phyloP scores from a whole-genome alignment of 2,113 vertebrate species.

The Sylvicapra grimmia region DNA sequence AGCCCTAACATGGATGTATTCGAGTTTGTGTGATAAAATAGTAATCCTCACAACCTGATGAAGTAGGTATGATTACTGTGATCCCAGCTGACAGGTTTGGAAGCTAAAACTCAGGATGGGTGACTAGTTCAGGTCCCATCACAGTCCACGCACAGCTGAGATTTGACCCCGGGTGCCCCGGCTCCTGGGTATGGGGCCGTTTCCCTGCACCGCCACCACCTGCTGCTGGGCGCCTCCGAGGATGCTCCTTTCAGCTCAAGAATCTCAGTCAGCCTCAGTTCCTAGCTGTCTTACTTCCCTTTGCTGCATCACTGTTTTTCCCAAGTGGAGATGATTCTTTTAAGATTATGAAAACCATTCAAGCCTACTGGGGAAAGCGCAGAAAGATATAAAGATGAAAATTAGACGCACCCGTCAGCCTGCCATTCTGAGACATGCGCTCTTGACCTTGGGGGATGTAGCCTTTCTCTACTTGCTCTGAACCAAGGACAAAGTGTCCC shows the following conservation, averaged over 20 bases:
- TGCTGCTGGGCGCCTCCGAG: not conserved
- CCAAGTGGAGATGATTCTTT: not conserved
- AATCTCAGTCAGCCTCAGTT: not conserved
- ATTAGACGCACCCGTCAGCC: not conserved
- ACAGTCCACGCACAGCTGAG: accelerated
- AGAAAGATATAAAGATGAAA: not conserved
- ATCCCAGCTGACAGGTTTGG: not conserved
- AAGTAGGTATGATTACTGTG: too few relatives aligned
- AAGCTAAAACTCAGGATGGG: not conserved
- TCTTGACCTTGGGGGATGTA: not conserved
- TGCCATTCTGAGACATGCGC: not conserved
- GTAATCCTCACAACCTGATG: not conserved
- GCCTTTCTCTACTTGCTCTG: not conserved
- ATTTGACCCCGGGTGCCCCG: not conserved
- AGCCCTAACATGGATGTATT: not conserved
- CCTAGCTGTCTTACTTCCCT: not conserved
- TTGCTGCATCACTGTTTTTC: not conserved
- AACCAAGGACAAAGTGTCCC: too few relatives aligned
- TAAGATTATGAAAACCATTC: not conserved
- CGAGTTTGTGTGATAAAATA: not conserved
- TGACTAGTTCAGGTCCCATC: not conserved
- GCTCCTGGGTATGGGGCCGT: accelerated
- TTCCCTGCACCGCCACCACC: accelerated
- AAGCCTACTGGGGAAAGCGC: not conserved
- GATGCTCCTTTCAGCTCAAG: not conserved